These are phyloP conservation scores for Mallotus villosus DNA, from an alignment of 2,797 vertebrate genomes.

Conservation along the genomic window DNA sequence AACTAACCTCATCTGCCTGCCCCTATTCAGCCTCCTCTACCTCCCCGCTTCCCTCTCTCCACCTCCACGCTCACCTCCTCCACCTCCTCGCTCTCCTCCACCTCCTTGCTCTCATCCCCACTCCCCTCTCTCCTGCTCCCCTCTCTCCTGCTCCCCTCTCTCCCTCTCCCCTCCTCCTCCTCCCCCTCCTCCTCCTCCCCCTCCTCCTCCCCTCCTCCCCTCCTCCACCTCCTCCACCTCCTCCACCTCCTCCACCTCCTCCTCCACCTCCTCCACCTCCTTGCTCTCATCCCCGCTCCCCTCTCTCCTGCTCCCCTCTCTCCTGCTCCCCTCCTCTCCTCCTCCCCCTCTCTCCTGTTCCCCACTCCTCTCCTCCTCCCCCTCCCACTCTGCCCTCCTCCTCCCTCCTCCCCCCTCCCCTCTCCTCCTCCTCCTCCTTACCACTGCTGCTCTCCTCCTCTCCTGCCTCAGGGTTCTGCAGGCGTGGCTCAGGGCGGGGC, in stretches of 20 bases:
- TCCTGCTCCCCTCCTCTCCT: not conserved
- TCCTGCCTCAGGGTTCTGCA: slow-evolving; percentile 70
- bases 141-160: slow-evolving; percentile 32
- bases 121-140: slow-evolving; percentile 66
- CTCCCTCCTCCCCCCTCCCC: slow-evolving; percentile 52
- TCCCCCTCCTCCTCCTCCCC: slow-evolving; percentile 50
- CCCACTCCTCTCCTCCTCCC: not conserved
- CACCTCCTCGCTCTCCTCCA: slow-evolving; percentile 43
- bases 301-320: slow-evolving; percentile 41
- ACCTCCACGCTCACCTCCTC: not conserved
- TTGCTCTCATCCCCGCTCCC: slow-evolving; percentile 48
- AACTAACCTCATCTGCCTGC: not conserved
- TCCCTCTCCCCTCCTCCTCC: slow-evolving; percentile 59
- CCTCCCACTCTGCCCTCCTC: slow-evolving; percentile 28
- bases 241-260: no score
- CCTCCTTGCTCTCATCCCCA: slow-evolving; percentile 65
- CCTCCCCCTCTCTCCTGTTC: not conserved
- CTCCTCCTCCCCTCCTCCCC: not conserved
- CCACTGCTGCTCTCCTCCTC: slow-evolving; percentile 70
- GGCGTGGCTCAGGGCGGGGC: slow-evolving; percentile 68
- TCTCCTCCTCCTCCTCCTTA: slow-evolving; percentile 55
- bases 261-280: slow-evolving; percentile 45
- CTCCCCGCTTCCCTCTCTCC: not conserved
- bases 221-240: not conserved
- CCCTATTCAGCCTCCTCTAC: not conserved